Conservation (phyloP, 2,888 invertebrate species). For the Drosophila maculinotata region DNA sequence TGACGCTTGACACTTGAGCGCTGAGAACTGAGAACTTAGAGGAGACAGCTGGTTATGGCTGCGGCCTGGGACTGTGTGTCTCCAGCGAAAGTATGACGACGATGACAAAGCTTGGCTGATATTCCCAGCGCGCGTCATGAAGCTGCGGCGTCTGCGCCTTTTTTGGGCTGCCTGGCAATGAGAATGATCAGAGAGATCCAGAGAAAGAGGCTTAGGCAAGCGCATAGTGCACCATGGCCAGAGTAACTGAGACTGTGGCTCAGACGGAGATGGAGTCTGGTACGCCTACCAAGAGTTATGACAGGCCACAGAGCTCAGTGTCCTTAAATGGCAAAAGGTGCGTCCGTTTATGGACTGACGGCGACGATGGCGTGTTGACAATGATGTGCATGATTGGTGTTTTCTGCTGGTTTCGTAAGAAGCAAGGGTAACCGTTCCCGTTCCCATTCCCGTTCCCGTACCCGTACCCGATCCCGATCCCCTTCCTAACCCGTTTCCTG, state of each 20-base stretch:
- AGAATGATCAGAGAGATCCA: conserved; percentile 35
- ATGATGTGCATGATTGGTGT: conserved; percentile 80
- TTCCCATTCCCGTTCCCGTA: conserved; percentile 1
- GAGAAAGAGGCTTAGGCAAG: conserved; percentile 24
- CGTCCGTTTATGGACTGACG: conserved; percentile 77
- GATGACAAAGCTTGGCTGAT: conserved; percentile 30
- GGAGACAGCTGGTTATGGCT: conserved; percentile 19
- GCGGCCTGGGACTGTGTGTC: conserved; percentile 8
- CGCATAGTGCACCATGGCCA: conserved; percentile 53
- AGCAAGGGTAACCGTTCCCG: conserved; percentile 45
- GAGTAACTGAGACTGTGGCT: conserved; percentile 17
- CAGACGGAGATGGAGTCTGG: conserved; percentile 9
- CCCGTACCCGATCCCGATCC: conserved; percentile 13
- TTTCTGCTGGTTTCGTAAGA: conserved; percentile 64
- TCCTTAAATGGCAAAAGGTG: conserved; percentile 69
- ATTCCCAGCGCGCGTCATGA: conserved; percentile 77
- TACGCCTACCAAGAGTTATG: conserved; percentile 75
- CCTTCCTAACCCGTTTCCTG: conserved; percentile 53
- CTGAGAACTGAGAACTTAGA: conserved; percentile 15
- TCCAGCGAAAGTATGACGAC: conserved; percentile 74
- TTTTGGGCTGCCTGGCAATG: conserved; percentile 65
- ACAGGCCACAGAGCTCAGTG: conserved; percentile 61
- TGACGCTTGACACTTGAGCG: conserved; percentile 74
- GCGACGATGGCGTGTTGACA: conserved; percentile 71
- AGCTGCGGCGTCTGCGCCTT: conserved; percentile 79